Conservation (phyloP, 2,797 vertebrate species). For the Danio tinwini region DNA sequence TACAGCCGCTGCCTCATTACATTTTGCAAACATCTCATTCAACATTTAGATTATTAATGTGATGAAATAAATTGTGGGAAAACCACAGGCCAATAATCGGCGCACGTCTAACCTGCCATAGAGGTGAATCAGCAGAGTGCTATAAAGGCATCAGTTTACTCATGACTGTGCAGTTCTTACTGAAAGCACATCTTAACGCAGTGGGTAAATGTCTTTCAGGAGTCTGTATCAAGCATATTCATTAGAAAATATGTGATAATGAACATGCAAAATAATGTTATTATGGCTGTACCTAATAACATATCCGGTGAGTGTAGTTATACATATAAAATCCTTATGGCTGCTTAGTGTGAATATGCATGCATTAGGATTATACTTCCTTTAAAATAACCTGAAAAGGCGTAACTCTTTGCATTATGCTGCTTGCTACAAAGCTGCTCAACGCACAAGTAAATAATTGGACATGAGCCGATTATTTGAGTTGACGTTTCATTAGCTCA, state of each 20-base stretch:
- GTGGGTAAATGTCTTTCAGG: background rate
- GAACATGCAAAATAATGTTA: too few species aligned
- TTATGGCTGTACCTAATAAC: too few species aligned
- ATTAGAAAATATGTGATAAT: too few species aligned
- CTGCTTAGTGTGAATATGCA: too few species aligned
- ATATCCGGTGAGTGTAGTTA: too few species aligned
- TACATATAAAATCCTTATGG: too few species aligned
- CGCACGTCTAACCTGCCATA: background rate
- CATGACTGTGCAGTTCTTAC: background rate
- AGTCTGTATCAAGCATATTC: background rate
- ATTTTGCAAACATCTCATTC: background rate
- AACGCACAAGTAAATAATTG: background rate
- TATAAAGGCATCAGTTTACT: background rate
- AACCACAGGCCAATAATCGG: background rate
- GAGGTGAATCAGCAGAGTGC: background rate
- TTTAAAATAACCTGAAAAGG: too few species aligned
- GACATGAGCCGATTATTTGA: background rate
- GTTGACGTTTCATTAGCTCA: background rate
- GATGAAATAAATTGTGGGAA: background rate
- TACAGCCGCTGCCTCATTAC: background rate
- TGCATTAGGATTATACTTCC: too few species aligned
- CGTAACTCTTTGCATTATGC: too few species aligned
- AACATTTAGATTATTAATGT: too few species aligned
- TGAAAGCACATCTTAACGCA: background rate
- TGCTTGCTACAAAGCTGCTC: background rate